A percentile compares a stretch with the other conserved stretches of the same genome.
Conservation (phyloP, 2,888 invertebrate species). For the Pherbina coryleti region DNA sequence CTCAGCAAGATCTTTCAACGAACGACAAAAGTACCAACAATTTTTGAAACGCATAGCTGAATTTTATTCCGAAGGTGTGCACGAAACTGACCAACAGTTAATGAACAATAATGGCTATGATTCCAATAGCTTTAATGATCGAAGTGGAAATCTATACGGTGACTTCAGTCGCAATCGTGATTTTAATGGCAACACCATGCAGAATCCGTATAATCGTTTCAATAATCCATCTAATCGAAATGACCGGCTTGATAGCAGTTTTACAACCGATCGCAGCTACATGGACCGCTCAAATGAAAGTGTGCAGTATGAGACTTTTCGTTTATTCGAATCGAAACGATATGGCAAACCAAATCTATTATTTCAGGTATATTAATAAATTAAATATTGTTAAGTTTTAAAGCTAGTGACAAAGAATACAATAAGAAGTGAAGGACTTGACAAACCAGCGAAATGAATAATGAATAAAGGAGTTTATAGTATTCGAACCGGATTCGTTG, state of each 20-base stretch:
- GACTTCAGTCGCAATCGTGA: constrained; percentile 46
- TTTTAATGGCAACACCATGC: constrained; percentile 50
- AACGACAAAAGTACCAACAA: constrained; percentile 74
- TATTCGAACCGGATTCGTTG: too few species aligned
- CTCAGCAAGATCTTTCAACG: constrained; percentile 75
- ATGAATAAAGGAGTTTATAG: too few species aligned
- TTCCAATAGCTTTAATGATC: constrained; percentile 56
- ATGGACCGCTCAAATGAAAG: constrained; percentile 57
- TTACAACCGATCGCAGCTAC: constrained; percentile 58
- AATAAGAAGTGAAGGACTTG: too few species aligned
- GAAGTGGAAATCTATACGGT: constrained; percentile 44
- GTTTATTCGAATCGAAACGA: constrained; percentile 80
- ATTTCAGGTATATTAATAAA: constrained; percentile 75
- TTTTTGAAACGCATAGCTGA: constrained; percentile 76
- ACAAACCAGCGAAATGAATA: too few species aligned
- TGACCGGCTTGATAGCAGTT: constrained; percentile 64
- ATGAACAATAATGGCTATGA: constrained; percentile 49
- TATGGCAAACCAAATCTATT: constrained; percentile 81
- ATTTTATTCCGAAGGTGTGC: constrained; percentile 69
- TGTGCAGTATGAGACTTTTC: constrained; percentile 74
- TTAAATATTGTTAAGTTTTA: not conserved
- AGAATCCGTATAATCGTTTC: constrained; percentile 34
- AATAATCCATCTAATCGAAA: constrained; percentile 51
- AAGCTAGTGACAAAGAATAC: too few species aligned
- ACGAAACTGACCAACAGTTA: constrained; percentile 51